Evolutionary conservation across 2,888 invertebrate species (phyloP).

Genomic region (Lampropteryx suffumata): DNA sequence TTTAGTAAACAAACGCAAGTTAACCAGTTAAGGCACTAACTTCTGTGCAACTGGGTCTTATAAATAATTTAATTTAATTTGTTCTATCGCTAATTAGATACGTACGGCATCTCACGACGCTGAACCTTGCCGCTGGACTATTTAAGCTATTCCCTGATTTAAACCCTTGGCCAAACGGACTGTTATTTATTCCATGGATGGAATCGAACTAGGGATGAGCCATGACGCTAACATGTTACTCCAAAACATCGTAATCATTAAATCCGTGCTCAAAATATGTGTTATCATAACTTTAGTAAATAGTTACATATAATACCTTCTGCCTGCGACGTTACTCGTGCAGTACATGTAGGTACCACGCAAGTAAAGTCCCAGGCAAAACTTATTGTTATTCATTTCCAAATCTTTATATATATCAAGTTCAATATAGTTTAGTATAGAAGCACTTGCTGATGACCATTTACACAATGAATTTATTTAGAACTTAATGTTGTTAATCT

Average conservation of each 20-base stretch:
- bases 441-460: no score
- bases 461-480: no score
- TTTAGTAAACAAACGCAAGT: no score
- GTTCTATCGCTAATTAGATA: slow-evolving; percentile 75
- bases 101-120: slow-evolving; percentile 65
- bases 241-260: no score
- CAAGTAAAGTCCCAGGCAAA: background rate
- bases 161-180: slow-evolving; percentile 4
- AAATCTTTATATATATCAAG: no score
- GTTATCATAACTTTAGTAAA: no score
- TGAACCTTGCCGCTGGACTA: slow-evolving; percentile 48
- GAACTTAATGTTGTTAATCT: no score
- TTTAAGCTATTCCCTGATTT: slow-evolving; percentile 56
- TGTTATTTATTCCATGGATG: slow-evolving; percentile 8
- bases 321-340: background rate
- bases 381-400: no score
- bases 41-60: slow-evolving; percentile 1
- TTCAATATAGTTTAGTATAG: no score
- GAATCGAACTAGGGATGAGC: slow-evolving; percentile 6
- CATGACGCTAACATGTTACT: background rate
- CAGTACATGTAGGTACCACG: background rate
- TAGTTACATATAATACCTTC: background rate
- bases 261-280: no score
- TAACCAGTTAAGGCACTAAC: no score
- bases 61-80: slow-evolving; percentile 63